Conservation (phyloP, 2,888 invertebrate genomes). For the Leptopterna dolabrata region DNA sequence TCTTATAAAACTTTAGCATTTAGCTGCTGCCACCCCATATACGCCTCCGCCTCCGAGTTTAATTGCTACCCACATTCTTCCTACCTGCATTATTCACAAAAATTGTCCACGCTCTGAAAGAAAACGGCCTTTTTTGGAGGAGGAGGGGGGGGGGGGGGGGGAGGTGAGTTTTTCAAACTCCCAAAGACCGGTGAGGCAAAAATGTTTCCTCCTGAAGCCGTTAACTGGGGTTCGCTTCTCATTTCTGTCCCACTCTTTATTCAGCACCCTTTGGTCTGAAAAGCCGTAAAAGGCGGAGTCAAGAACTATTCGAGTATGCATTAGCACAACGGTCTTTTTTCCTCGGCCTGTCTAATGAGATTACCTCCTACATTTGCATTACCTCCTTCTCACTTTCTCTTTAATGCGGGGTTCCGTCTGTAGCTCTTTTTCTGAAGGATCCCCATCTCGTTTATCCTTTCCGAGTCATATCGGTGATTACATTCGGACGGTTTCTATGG, state of each 20-base stretch:
- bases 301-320: slow-evolving; percentile 40
- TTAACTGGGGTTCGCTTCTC: background rate
- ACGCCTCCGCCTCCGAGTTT: background rate
- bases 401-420: background rate
- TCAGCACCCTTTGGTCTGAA: background rate
- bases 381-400: background rate
- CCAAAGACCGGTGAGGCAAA: background rate
- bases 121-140: background rate
- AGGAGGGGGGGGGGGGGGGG: no score
- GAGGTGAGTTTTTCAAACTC: background rate
- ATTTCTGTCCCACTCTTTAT: background rate
- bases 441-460: no score
- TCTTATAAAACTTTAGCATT: background rate
- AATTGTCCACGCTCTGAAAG: background rate
- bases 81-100: background rate
- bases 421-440: background rate
- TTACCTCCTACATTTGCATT: background rate
- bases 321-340: background rate
- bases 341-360: slow-evolving; percentile 12
- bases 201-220: background rate
- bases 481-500: no score
- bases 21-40: background rate
- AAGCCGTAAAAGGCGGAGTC: background rate
- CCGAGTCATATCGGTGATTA: no score
- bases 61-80: background rate